phyloP scores from a whole-genome alignment of 1,140 invertebrate species.

The Drosophila orena region DNA sequence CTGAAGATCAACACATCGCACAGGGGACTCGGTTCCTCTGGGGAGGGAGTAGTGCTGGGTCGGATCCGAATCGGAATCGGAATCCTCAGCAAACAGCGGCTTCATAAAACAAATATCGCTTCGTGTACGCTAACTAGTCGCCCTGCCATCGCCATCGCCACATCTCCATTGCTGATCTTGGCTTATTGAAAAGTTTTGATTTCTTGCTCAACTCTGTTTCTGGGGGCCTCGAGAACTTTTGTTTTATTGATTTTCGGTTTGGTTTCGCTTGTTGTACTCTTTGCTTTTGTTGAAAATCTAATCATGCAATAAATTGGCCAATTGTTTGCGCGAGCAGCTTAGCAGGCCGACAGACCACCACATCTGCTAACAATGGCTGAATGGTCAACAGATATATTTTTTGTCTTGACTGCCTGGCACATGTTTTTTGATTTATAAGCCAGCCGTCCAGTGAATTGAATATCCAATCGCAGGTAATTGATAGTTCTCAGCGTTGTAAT shows the following conservation, averaged over 20 bases:
- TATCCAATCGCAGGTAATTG: slow-evolving; percentile 44
- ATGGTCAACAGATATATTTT: slow-evolving; percentile 38
- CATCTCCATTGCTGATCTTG: slow-evolving; percentile 21
- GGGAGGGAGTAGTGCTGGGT: neutral
- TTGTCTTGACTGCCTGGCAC: slow-evolving; percentile 29
- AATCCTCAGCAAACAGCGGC: slow-evolving; percentile 44
- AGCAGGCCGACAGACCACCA: slow-evolving; percentile 20
- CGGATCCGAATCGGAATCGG: slow-evolving; percentile 22
- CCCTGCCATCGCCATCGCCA: slow-evolving; percentile 35
- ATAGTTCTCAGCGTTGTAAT: slow-evolving; percentile 44
- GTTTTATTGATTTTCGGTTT: slow-evolving; percentile 69
- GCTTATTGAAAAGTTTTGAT: slow-evolving; percentile 58
- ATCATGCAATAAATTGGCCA: slow-evolving; percentile 83
- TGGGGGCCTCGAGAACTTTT: slow-evolving; percentile 49
- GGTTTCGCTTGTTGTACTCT: slow-evolving; percentile 17
- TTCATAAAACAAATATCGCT: slow-evolving; percentile 80
- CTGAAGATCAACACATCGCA: slow-evolving; percentile 79
- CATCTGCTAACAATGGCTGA: slow-evolving; percentile 50
- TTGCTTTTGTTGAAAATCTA: slow-evolving; percentile 65
- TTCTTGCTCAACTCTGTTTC: slow-evolving; percentile 65
- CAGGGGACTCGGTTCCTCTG: slow-evolving; percentile 7
- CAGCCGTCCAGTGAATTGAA: slow-evolving; percentile 40
- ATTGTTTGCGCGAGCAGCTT: slow-evolving; percentile 65
- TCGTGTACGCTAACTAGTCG: slow-evolving; percentile 77
- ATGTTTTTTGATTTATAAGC: slow-evolving; percentile 61